A percentile compares a stretch with the other conserved stretches of the same genome.
Conservation (phyloP, 2,888 invertebrate species). For the Limnephilus auricula region DNA sequence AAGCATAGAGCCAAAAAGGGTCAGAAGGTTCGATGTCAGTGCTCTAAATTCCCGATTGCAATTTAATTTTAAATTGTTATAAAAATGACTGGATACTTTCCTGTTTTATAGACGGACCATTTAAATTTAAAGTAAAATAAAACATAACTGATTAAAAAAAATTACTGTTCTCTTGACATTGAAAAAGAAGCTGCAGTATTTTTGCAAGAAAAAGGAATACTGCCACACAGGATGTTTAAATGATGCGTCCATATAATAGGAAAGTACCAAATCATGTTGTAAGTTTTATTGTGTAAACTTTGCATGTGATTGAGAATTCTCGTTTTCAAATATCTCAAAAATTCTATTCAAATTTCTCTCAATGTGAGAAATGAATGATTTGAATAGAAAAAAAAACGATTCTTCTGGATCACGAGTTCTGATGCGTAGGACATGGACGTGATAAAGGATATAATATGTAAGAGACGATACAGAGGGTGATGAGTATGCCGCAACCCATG, state of each 20-base stretch:
- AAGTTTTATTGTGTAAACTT: not conserved
- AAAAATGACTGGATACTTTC: not conserved
- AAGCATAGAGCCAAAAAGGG: not conserved
- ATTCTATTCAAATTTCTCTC: not conserved
- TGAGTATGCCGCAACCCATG: constrained; percentile 66
- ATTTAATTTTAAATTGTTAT: not conserved
- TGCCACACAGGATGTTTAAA: too few relatives aligned
- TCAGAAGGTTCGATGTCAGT: not conserved
- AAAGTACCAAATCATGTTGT: not conserved
- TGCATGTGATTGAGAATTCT: not conserved
- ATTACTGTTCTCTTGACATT: too few relatives aligned
- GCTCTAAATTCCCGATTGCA: not conserved
- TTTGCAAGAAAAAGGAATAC: too few relatives aligned
- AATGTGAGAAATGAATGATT: not conserved
- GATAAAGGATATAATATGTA: not conserved
- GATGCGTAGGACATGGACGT: not conserved
- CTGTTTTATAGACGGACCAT: too few relatives aligned
- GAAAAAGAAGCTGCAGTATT: too few relatives aligned
- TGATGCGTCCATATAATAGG: too few relatives aligned
- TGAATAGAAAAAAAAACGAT: not conserved
- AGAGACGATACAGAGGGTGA: not conserved
- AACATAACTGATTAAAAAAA: too few relatives aligned
- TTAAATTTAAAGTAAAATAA: too few relatives aligned
- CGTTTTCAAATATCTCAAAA: not conserved
- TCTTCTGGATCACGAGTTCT: not conserved